phyloP scores from a whole-genome alignment of 2,888 invertebrate genomes.

The Spatulosminthurus flaviceps region DNA sequence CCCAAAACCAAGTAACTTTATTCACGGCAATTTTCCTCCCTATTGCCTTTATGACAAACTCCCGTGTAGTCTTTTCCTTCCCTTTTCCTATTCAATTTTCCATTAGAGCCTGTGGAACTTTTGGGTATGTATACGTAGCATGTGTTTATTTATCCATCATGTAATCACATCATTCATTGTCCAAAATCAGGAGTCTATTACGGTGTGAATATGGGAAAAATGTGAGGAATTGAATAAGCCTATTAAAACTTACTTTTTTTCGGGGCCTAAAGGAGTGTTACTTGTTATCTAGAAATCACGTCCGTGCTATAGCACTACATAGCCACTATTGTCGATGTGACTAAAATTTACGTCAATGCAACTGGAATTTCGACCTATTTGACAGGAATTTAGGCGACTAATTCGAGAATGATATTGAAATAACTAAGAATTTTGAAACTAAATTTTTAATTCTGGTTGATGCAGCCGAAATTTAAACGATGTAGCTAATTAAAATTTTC shows the following conservation, averaged over 20 bases:
- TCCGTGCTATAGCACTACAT: too few relatives aligned
- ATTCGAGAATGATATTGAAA: too few relatives aligned
- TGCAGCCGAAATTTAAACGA: too few relatives aligned
- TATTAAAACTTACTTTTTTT: too few relatives aligned
- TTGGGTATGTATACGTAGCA: background rate
- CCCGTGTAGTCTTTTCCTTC: background rate
- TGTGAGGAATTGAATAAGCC: background rate
- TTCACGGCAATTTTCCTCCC: conserved; percentile 30
- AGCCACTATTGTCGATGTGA: too few relatives aligned
- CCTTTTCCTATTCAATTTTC: background rate
- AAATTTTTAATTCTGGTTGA: too few relatives aligned
- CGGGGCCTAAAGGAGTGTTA: background rate
- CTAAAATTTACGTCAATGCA: too few relatives aligned
- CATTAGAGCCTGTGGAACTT: too few relatives aligned
- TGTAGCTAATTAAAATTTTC: too few relatives aligned
- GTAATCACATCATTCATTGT: conserved; percentile 14
- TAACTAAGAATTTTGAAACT: too few relatives aligned
- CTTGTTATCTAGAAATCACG: background rate
- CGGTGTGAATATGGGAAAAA: background rate
- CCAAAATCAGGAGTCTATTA: background rate
- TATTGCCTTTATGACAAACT: background rate
- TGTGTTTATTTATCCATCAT: background rate
- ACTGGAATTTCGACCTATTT: too few relatives aligned
- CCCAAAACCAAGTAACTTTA: conserved; percentile 1
- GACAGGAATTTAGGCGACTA: too few relatives aligned